Conservation (phyloP, 1,140 invertebrate species). For the Calosoma granatense region DNA sequence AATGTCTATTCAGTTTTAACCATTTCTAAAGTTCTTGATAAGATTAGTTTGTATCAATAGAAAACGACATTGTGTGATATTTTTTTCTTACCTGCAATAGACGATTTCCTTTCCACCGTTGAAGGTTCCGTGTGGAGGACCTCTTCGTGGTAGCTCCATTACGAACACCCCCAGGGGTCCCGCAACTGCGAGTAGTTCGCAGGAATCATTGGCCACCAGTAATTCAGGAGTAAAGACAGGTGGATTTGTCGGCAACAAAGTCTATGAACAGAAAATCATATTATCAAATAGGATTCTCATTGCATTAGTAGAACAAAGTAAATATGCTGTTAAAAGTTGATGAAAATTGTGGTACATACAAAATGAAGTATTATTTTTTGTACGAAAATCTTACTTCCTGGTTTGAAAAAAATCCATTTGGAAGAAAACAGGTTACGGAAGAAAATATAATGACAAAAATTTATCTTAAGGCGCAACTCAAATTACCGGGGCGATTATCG, state of each 20-base stretch:
- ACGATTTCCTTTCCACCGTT: conserved; percentile 30
- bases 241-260: conserved; percentile 26
- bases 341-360: too few relatives aligned
- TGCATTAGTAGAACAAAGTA: too few relatives aligned
- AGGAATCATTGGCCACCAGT: conserved; percentile 25
- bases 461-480: conserved; percentile 6
- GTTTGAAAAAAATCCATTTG: conserved; percentile 1
- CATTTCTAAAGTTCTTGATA: too few relatives aligned
- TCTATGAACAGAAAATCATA: too few relatives aligned
- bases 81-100: conserved; percentile 31
- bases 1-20: too few relatives aligned
- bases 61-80: too few relatives aligned
- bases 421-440: not conserved
- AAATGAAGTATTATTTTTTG: not conserved
- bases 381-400: not conserved
- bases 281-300: too few relatives aligned
- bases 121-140: conserved; percentile 29
- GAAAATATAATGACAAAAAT: conserved; percentile 9
- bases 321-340: too few relatives aligned
- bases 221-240: conserved; percentile 27
- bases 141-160: conserved; percentile 26
- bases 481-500: conserved; percentile 6
- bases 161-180: conserved; percentile 29
- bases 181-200: conserved; percentile 24
- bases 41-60: too few relatives aligned